These are phyloP conservation scores for Drosophila santomea DNA, from an alignment of 1,140 invertebrate species.

Conservation along the genomic window DNA sequence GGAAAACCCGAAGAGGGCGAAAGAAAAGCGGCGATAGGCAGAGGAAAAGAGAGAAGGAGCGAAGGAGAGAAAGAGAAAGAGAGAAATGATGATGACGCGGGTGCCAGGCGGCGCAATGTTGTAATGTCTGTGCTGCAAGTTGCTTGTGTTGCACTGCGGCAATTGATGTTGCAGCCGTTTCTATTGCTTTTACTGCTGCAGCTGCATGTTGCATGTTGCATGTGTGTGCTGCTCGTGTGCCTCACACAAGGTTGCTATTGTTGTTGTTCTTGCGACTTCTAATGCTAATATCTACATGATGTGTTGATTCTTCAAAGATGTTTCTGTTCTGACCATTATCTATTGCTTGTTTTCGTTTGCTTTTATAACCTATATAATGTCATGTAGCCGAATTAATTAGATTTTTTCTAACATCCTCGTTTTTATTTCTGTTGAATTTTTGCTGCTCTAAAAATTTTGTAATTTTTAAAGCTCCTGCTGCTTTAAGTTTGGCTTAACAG, in stretches of 20 bases:
- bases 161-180: neutral
- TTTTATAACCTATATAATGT: neutral
- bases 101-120: constrained; percentile 68
- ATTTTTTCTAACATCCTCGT: neutral
- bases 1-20: constrained; percentile 67
- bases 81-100: constrained; percentile 45
- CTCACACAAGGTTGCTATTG: neutral
- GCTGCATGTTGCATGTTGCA: neutral
- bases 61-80: neutral
- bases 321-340: neutral
- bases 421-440: neutral
- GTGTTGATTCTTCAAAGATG: neutral
- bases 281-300: neutral
- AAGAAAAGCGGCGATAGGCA: constrained; percentile 4
- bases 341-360: neutral
- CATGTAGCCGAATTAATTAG: neutral
- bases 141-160: constrained; percentile 13
- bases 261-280: constrained; percentile 1
- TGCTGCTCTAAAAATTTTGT: neutral
- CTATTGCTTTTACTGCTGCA: neutral
- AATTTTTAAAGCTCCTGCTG: neutral
- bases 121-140: constrained; percentile 62
- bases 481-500: no score
- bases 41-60: constrained; percentile 11
- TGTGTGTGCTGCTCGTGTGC: no score